Base-by-base conservation (phyloP, 2,888 invertebrate species). In the Gnatocerus cornutus region DNA sequence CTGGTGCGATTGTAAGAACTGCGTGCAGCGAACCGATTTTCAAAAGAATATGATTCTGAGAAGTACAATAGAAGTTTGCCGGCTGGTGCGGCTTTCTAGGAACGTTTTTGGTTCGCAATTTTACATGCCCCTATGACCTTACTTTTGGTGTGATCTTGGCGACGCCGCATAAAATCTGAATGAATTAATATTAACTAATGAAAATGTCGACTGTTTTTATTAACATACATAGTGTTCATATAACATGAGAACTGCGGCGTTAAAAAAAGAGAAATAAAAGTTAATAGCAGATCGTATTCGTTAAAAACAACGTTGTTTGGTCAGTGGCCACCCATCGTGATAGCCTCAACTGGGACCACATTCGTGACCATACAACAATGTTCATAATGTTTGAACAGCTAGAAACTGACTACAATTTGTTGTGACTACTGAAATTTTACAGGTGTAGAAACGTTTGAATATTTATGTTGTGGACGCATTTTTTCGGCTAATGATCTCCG, bases 251-350 rank as follows among this genome's bases (percentile, higher is more conserved):
- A 13, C 30, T 33, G 52, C 14, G 13, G 52, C 52, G 41, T 37
- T 21, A 55, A 55, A 30, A 52, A 52, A 55, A 55, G 13, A 55
- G 39, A 39, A 55, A 55, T 55, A 55, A 55, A 55, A 55, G 16
- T 55, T 55, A 55, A 55, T 55, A 55, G 30, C 55, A 55, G 55
- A 16, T 43, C 29, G 56, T 39, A 43, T 37, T 55, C 56, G 43
- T 58, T 29, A 37, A 58, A 33, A 58, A 58, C 30, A 16, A 56
- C 53, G 56, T 56, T 39, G 39, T 33, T 55, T 39, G 55, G 55
- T 43, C 56, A 43, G 41, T 46, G 61, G 39, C 61, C 61, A 61
- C 61, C 61, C 61, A 61, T 61, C 61, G 61, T 39, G 61, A 61
- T 61, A 7, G 46, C 61, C 21, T 7, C 48, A 61, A 61, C 48